These are phyloP conservation scores for Geotrupes spiniger DNA, from an alignment of 2,888 invertebrate genomes.

Conservation along the genomic window DNA sequence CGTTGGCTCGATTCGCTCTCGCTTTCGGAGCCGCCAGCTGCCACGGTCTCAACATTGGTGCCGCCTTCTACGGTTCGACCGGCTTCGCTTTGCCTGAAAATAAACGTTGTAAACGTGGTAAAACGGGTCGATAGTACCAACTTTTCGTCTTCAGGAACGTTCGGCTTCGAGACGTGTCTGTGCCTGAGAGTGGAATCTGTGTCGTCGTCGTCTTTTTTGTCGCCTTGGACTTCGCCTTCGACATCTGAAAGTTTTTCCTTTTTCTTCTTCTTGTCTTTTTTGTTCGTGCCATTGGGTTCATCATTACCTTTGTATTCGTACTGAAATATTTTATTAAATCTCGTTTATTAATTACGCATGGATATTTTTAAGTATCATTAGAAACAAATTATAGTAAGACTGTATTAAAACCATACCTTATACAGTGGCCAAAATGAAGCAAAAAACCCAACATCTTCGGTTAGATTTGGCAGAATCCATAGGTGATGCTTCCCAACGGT, in stretches of 20 bases:
- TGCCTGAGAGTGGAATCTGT: slow-evolving; percentile 37
- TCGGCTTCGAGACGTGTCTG: slow-evolving; percentile 30
- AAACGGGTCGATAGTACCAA: slow-evolving; percentile 18
- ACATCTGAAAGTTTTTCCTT: slow-evolving; percentile 80
- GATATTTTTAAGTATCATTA: too few relatives aligned
- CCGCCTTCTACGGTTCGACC: slow-evolving; percentile 11
- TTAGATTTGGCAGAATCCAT: slow-evolving; percentile 98
- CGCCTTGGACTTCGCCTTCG: slow-evolving; percentile 61
- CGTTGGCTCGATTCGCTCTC: slow-evolving; percentile 79
- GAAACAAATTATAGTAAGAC: too few relatives aligned
- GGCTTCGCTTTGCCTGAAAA: slow-evolving; percentile 17
- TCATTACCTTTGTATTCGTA: slow-evolving; percentile 75
- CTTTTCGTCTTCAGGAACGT: slow-evolving; percentile 26
- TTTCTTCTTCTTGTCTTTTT: slow-evolving; percentile 70
- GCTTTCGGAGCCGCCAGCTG: slow-evolving; percentile 64
- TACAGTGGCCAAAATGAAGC: slow-evolving; percentile 98
- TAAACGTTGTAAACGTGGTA: too few relatives aligned
- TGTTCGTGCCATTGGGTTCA: slow-evolving; percentile 48
- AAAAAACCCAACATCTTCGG: slow-evolving; percentile 98
- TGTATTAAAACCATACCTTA: slow-evolving; percentile 58
- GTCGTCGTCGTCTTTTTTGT: slow-evolving; percentile 43
- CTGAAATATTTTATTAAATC: too few relatives aligned
- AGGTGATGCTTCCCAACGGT: slow-evolving; percentile 90
- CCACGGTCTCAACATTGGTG: slow-evolving; percentile 31
- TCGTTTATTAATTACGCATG: too few relatives aligned